These are phyloP conservation scores for Caradrina kadenii DNA, from an alignment of 2,888 invertebrate genomes.

Conservation along the genomic window DNA sequence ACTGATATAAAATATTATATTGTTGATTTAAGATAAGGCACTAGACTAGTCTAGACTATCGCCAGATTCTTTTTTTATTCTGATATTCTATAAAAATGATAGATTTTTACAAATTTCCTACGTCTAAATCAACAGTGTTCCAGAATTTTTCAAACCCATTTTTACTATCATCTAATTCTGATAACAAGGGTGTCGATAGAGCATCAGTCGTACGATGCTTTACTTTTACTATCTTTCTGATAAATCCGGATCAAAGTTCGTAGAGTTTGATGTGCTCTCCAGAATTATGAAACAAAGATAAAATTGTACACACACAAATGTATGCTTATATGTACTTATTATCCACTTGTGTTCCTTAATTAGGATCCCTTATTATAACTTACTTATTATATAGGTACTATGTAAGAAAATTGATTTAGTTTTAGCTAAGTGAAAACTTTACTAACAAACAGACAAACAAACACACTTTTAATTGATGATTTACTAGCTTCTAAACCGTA, in stretches of 20 bases:
- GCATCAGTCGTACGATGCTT: slow-evolving; percentile 2
- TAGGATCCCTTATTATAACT: too few species aligned
- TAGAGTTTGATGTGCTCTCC: background rate
- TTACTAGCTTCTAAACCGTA: too few species aligned
- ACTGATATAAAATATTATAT: slow-evolving; percentile 20
- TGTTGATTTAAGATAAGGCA: slow-evolving; percentile 27
- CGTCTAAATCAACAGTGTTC: background rate
- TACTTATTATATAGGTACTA: too few species aligned
- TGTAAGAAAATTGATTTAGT: too few species aligned
- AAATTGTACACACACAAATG: too few species aligned
- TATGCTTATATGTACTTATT: too few species aligned
- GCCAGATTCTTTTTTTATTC: background rate
- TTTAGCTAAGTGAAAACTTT: background rate
- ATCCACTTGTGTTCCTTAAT: too few species aligned
- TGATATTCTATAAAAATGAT: background rate
- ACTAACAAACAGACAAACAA: background rate
- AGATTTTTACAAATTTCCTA: background rate
- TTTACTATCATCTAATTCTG: slow-evolving; percentile 17
- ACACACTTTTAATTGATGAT: background rate
- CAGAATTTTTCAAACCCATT: slow-evolving; percentile 1
- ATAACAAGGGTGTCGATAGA: background rate
- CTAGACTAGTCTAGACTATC: slow-evolving; percentile 4
- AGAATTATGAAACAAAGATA: background rate
- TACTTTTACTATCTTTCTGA: slow-evolving; percentile 6
- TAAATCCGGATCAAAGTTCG: slow-evolving; percentile 14